phyloP scores from a whole-genome alignment of 2,113 vertebrate species.

The Hoplias malabaricus region DNA sequence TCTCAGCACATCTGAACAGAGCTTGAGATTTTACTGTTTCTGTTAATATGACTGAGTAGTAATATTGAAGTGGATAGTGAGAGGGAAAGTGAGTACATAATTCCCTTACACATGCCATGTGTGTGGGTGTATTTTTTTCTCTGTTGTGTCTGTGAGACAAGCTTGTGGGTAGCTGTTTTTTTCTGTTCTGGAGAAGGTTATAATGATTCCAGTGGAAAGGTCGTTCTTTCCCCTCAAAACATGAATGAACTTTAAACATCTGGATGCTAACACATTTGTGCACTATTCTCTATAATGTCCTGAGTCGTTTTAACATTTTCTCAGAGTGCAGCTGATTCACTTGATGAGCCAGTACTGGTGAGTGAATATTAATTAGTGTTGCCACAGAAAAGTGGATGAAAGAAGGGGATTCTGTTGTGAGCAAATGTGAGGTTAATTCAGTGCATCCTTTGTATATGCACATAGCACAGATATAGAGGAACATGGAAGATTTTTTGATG shows the following conservation, averaged over 20 bases:
- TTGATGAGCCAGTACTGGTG: neutral
- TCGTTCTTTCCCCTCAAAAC: too few relatives aligned
- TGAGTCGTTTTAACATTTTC: neutral
- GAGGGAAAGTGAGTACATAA: neutral
- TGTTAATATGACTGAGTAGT: too few relatives aligned
- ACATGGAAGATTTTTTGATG: neutral
- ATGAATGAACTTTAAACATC: too few relatives aligned
- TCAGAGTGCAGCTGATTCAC: neutral
- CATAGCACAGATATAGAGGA: too few relatives aligned
- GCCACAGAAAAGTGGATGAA: neutral
- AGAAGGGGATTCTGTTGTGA: neutral
- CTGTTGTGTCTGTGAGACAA: constrained; percentile 16
- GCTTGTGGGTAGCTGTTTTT: constrained; percentile 21
- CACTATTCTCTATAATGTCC: neutral
- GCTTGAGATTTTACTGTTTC: too few relatives aligned
- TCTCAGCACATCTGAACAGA: too few relatives aligned
- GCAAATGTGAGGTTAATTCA: neutral
- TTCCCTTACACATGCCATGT: neutral
- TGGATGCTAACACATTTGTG: neutral
- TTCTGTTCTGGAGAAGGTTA: neutral
- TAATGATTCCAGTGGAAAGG: constrained; percentile 4
- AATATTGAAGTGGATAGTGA: neutral
- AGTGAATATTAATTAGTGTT: neutral
- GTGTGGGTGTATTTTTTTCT: constrained; percentile 34
- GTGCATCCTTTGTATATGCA: neutral